Conservation (phyloP, 2,888 invertebrate species). For the Trachelus stipa region DNA sequence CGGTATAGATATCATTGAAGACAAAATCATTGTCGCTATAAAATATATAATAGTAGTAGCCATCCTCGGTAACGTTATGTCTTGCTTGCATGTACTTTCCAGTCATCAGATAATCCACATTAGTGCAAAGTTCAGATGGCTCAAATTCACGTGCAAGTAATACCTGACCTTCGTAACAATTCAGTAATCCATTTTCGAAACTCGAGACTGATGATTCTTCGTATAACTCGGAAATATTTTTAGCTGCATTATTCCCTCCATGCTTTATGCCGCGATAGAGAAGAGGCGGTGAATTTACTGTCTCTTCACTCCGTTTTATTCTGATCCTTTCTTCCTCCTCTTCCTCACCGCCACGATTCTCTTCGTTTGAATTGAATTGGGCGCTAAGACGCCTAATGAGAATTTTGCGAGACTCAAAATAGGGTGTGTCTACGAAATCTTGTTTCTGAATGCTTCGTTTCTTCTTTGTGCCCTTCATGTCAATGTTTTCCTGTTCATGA, state of each 20-base stretch:
- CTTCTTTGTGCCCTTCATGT: conserved; percentile 52
- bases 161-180: conserved; percentile 82
- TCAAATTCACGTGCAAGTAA: conserved; percentile 79
- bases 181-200: conserved; percentile 81
- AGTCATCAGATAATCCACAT: conserved; percentile 77
- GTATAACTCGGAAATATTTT: conserved; percentile 69
- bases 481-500: conserved; percentile 47
- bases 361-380: conserved; percentile 17
- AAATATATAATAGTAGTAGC: conserved; percentile 91
- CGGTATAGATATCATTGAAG: conserved; percentile 83
- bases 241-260: conserved; percentile 79
- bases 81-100: conserved; percentile 77
- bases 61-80: conserved; percentile 80
- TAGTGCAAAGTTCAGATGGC: conserved; percentile 76
- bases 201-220: conserved; percentile 82
- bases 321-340: conserved; percentile 20
- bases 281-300: conserved; percentile 58
- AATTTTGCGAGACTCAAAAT: not conserved
- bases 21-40: conserved; percentile 87
- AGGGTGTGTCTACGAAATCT: not conserved
- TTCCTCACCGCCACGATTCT: conserved; percentile 17
- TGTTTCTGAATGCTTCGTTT: conserved; percentile 37
- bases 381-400: not conserved
- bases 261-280: conserved; percentile 82
- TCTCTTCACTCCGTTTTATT: conserved; percentile 41